Percentiles rank a stretch among this genome's conserved stretches.
These are phyloP conservation scores for Tragelaphus scriptus DNA, from an alignment of 2,113 vertebrate genomes.

Conservation along the genomic window DNA sequence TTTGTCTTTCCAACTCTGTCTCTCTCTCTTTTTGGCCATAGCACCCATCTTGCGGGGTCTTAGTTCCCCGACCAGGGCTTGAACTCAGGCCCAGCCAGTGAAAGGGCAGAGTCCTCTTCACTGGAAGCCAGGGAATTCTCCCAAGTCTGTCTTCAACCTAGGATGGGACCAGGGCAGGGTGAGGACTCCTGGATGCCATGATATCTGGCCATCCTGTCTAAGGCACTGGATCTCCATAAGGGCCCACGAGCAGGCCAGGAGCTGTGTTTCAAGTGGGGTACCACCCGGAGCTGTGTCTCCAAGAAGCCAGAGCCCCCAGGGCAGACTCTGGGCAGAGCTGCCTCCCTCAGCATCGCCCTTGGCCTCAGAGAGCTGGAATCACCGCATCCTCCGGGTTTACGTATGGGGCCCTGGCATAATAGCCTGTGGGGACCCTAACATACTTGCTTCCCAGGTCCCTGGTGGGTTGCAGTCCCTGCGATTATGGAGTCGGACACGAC, in stretches of 20 bases:
- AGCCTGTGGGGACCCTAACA: background rate
- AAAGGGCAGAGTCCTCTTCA: background rate
- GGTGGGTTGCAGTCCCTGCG: background rate
- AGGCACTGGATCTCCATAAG: background rate
- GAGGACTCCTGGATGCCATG: too few relatives aligned
- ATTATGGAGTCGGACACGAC: fast-evolving
- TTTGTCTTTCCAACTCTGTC: background rate
- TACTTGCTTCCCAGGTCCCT: background rate
- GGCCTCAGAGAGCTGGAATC: background rate
- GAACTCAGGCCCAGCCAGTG: background rate
- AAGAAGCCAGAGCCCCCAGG: background rate
- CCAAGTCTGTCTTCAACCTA: background rate
- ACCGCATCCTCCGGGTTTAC: background rate
- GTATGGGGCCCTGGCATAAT: fast-evolving
- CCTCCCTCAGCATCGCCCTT: background rate
- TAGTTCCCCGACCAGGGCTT: background rate
- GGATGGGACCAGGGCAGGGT: too few relatives aligned
- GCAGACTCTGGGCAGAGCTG: background rate
- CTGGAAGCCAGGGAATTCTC: background rate
- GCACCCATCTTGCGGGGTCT: fast-evolving
- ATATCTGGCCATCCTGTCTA: background rate
- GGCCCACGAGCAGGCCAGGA: background rate
- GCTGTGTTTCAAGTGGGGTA: background rate
- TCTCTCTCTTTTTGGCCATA: background rate
- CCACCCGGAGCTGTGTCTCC: background rate